Evolutionary conservation across 2,888 invertebrate species (phyloP).

Genomic region (Eupithecia subfuscata): DNA sequence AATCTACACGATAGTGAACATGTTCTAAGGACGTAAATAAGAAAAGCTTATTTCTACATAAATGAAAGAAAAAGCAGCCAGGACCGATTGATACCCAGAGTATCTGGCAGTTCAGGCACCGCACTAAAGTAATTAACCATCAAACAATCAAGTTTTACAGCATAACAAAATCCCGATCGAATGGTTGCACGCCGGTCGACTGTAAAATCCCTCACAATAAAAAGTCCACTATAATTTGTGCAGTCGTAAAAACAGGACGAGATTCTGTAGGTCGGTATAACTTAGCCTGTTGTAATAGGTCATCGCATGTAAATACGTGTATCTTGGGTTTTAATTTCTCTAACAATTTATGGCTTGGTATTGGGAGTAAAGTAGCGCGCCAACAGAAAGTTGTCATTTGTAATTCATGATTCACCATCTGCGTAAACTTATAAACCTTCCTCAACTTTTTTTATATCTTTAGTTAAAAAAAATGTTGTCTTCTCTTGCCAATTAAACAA

Average conservation of each 20-base stretch:
- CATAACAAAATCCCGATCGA: slow-evolving; percentile 64
- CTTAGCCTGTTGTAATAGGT: slow-evolving; percentile 27
- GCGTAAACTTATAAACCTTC: no score
- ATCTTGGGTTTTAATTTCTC: slow-evolving; percentile 31
- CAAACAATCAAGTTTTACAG: slow-evolving; percentile 76
- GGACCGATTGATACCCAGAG: slow-evolving; percentile 18
- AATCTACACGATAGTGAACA: background rate
- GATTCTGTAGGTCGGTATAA: slow-evolving; percentile 39
- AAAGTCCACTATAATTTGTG: slow-evolving; percentile 47
- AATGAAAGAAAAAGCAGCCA: background rate
- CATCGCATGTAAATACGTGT: slow-evolving; percentile 25
- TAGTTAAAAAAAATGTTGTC: no score
- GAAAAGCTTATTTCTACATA: background rate
- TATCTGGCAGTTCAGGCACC: slow-evolving; percentile 40
- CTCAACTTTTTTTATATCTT: no score
- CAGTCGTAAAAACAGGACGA: slow-evolving; percentile 43
- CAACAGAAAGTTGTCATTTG: background rate
- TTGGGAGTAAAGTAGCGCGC: background rate
- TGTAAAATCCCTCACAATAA: slow-evolving; percentile 45
- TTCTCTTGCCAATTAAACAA: no score
- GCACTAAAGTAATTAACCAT: slow-evolving; percentile 65
- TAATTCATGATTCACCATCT: no score
- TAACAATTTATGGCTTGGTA: background rate
- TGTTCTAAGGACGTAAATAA: background rate
- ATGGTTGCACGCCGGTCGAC: slow-evolving; percentile 44